Base-by-base conservation (phyloP, 92 coral and sea anemone genomes). In the Anthopleura xanthogrammica region DNA sequence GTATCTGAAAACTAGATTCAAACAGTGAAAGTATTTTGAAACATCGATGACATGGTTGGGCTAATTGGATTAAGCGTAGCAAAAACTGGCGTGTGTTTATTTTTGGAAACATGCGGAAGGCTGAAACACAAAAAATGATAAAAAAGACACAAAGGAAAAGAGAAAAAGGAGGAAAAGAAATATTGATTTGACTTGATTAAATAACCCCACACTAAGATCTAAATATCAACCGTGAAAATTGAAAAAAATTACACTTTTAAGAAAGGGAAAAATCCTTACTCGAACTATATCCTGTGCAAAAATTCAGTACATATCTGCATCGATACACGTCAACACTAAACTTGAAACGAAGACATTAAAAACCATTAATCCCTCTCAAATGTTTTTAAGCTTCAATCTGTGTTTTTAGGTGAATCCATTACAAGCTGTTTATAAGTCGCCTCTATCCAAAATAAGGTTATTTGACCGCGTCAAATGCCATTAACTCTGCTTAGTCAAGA, bases 21-120 rank as follows among this genome's bases (percentile, higher is more conserved):
- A 81, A 70, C 84, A 81, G 84, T 68, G 74, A 68, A 68, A 68
- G 74, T 68, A 68, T 68, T 68, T 68, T 68, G 16, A 68, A 68
- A 68, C 43, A 68, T 5, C 5, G 74, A 68, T 68, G 74, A 68
- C 74, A 68, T 68, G 46, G 20, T 68, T 13, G 4, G 74, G 74
- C 16, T 68, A 68, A 68, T 68, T 68, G 74, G 74, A 68, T 68
- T 68, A 68, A 68, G 74, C 74, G 74, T 68, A 11, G 41, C 16
- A 24, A 68, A 68, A 68, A 8, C 40, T 36, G 16, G 42, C 70
- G 14, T 4, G 42, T 68, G 74, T 68, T 68, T 68, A 68, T 68
- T 68, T 68, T 68, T 9, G 41, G 29, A 68, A 36, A 23, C 74
- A 68, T 68, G 74, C 74, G 74, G 74, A 68, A 68, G 74, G 41